Percentiles rank a stretch among this genome's conserved stretches.
These are phyloP conservation scores for Carduelis carduelis DNA, from an alignment of 2,797 vertebrate species.

Conservation along the genomic window DNA sequence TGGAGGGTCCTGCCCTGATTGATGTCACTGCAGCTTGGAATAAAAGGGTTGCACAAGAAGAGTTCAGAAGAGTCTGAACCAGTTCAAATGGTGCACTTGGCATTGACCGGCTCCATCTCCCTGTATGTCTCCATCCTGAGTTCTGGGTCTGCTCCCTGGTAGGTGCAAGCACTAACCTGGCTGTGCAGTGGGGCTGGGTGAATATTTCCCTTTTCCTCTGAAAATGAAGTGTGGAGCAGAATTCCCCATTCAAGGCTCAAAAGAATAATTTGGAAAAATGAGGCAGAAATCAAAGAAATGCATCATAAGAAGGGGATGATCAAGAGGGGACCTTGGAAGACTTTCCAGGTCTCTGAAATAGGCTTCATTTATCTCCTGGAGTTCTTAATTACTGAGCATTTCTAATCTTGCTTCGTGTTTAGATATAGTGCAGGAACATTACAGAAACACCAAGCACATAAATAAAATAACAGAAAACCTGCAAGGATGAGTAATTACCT, in stretches of 20 bases:
- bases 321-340: not conserved
- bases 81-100: not conserved
- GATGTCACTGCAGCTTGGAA: not conserved
- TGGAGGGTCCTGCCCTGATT: not conserved
- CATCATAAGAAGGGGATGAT: not conserved
- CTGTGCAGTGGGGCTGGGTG: not conserved
- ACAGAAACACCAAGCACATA: not conserved
- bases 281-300: not conserved
- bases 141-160: not conserved
- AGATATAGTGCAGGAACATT: not conserved
- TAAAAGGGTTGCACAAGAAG: not conserved
- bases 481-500: slow-evolving; percentile 6
- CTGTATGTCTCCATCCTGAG: not conserved
- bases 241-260: not conserved
- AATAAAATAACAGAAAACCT: not conserved
- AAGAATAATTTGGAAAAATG: not conserved
- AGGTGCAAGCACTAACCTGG: not conserved
- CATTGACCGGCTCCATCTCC: not conserved
- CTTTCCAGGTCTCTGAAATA: not conserved
- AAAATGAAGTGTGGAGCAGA: not conserved
- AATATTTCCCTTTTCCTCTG: not conserved
- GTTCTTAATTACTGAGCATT: slow-evolving; percentile 7
- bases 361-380: not conserved
- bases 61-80: not conserved
- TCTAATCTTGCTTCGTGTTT: not conserved